Percentiles rank a stretch among this genome's conserved stretches.
These are phyloP conservation scores for Parazoanthus swiftii DNA, from an alignment of 92 coral and sea anemone species.

Conservation along the genomic window DNA sequence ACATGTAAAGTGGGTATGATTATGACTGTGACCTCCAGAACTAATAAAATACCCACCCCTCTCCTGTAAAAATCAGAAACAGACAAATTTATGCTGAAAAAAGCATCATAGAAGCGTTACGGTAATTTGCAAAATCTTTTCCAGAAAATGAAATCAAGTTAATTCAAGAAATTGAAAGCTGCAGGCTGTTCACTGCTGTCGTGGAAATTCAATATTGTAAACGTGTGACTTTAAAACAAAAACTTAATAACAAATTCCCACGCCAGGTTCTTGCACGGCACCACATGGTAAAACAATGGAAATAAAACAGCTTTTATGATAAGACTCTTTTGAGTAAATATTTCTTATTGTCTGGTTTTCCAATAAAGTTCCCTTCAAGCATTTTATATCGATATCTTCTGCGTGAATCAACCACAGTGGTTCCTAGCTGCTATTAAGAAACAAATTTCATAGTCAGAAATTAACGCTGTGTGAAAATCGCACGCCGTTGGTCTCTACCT, in stretches of 20 bases:
- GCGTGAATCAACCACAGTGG: neutral
- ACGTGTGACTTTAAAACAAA: conserved; percentile 27
- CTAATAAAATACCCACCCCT: neutral
- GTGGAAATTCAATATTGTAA: conserved; percentile 1
- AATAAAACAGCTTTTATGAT: conserved; percentile 27
- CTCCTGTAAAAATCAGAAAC: neutral
- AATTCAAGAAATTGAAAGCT: neutral
- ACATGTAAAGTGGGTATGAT: too few species aligned
- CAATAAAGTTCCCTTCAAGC: conserved; percentile 17
- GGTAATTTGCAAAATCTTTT: neutral
- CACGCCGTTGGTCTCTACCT: neutral
- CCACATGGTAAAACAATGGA: conserved; percentile 35
- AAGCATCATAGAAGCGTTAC: neutral
- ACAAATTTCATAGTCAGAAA: neutral
- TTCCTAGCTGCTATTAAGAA: neutral
- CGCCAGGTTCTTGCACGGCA: conserved; percentile 31
- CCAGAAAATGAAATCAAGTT: neutral
- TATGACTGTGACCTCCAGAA: neutral
- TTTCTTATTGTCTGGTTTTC: conserved; percentile 35
- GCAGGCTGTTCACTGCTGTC: neutral
- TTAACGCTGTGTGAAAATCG: neutral
- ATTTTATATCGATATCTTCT: neutral
- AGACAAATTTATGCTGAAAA: neutral
- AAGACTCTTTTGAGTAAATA: conserved; percentile 38
- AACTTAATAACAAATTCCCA: conserved; percentile 34